Evolutionary conservation across 1,140 invertebrate genomes (phyloP).

Genomic region (Listronotus bonariensis): DNA sequence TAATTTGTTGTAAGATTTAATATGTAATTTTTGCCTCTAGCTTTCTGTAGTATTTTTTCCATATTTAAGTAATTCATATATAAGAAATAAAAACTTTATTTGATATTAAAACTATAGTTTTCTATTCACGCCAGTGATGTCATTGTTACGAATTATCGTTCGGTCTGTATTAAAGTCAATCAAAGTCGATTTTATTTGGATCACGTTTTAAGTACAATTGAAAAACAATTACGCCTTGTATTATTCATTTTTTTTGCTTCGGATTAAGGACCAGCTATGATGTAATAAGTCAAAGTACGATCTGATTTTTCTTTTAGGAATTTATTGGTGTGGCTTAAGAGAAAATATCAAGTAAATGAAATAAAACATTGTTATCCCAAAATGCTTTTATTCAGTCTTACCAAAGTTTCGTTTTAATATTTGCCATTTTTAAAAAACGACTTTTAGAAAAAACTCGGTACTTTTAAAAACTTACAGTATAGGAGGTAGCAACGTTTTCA

Average conservation of each 20-base stretch:
- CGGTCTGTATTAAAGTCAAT: slow-evolving; percentile 17
- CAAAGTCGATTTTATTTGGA: slow-evolving; percentile 25
- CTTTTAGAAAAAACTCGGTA: no score
- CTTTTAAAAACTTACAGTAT: no score
- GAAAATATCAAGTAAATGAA: no score
- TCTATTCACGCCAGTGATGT: slow-evolving; percentile 23
- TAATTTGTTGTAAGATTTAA: no score
- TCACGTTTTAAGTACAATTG: slow-evolving; percentile 28
- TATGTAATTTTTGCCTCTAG: no score
- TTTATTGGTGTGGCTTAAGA: neutral
- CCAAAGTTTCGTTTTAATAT: no score
- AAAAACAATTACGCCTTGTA: slow-evolving; percentile 24
- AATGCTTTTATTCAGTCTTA: no score
- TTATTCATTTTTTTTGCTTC: slow-evolving; percentile 8
- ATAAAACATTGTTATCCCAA: no score
- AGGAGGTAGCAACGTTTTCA: no score
- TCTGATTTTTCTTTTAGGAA: neutral
- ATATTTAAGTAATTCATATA: neutral
- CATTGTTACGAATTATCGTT: slow-evolving; percentile 19
- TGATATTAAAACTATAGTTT: slow-evolving; percentile 1
- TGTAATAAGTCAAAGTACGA: neutral
- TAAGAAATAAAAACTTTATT: neutral
- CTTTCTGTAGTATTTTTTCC: neutral
- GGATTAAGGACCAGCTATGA: slow-evolving; percentile 1
- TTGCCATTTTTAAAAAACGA: no score